phyloP scores from a whole-genome alignment of 2,113 vertebrate species.

The Drymodes brunneopygia region DNA sequence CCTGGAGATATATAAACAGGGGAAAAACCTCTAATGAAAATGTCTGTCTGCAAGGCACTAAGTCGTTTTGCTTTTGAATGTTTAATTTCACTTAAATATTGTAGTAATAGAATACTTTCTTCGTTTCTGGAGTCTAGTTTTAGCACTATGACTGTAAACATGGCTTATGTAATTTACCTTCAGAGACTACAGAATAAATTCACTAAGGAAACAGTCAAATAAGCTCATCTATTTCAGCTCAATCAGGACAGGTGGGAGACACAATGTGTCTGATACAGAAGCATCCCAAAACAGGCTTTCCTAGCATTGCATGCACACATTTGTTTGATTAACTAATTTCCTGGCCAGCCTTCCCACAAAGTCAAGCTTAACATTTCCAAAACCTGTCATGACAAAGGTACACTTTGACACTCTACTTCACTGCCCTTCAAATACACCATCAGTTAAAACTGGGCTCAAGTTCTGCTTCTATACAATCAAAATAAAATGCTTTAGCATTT shows the following conservation, averaged over 20 bases:
- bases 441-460: background rate
- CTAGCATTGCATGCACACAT: background rate
- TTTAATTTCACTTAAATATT: background rate
- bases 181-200: background rate
- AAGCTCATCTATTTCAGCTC: background rate
- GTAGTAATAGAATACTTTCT: background rate
- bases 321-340: background rate
- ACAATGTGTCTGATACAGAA: background rate
- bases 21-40: background rate
- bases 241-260: background rate
- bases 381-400: background rate
- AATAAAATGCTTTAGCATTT: background rate
- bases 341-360: background rate
- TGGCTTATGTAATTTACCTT: background rate
- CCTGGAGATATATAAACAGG: constrained; percentile 64
- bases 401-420: background rate
- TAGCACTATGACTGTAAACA: background rate
- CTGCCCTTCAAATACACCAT: background rate
- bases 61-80: background rate
- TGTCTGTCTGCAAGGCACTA: background rate
- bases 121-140: background rate
- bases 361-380: background rate
- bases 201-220: background rate
- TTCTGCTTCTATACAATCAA: background rate
- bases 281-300: background rate